Base-by-base conservation (phyloP, 1,140 invertebrate genomes). In the Bombus sylvicola region DNA sequence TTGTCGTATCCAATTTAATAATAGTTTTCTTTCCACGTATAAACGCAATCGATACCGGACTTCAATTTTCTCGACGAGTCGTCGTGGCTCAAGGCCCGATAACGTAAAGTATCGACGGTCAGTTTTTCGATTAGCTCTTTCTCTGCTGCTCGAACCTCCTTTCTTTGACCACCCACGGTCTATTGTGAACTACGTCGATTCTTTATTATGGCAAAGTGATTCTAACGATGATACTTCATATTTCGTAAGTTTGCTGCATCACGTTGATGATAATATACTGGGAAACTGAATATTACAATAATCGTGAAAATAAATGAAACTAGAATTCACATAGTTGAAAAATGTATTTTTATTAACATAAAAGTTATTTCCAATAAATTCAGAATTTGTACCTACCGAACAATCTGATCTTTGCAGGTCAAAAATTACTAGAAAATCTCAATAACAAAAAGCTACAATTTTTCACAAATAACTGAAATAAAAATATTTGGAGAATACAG, bases 1-100 rank as follows among this genome's bases (percentile, higher is more conserved):
- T 89, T 78, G 87, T 80, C 86, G 88, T 92, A 93, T 92, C 84
- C 93, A 93, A 93, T 93, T 93, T 93, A 93, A 93, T 93, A 92
- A 92, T 92, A 92, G 92, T 91, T 92, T 92, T 85, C 87, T 92
- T 87, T 91, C 81, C 83, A 81, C 78, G 74, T 83, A 83, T 78
- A 78, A 83, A 83, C 73, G 74, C 75, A 83, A 83, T 83, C 82
- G 87, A 85, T 85, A 85, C 76, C 47, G 85, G 81, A 69, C 82
- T 78, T 83, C 75, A 78, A 83, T 88, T 85, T 89, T 87, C 81
- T 39, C 69, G 62, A 68, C 73, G 80, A 66, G 81, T 85, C 59
- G 37, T 76, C 31, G 39, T 28, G 34, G 64, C 37, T 71, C 73
- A 53, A 39, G 31, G 13, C 43, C 69, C 75, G 66, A 53, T 77